Evolutionary conservation across 2,797 vertebrate species (phyloP).

Genomic region (Parambassis ranga): DNA sequence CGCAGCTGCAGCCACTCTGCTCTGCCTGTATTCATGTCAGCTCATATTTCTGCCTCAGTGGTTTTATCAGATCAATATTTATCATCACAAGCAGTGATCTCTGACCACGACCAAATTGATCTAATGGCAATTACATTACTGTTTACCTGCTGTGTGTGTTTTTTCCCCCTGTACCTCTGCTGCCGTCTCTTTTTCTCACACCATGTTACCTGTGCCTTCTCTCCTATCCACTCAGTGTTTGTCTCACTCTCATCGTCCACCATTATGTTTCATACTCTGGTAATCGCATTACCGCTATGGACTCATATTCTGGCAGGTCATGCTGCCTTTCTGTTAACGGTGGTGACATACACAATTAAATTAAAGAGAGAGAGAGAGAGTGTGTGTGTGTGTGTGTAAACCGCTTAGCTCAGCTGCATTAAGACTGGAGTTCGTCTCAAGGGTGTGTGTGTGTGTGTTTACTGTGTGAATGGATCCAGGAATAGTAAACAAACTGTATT

Average conservation of each 20-base stretch:
- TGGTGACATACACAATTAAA: conserved; percentile 52
- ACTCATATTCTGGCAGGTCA: conserved; percentile 57
- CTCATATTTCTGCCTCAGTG: conserved; percentile 48
- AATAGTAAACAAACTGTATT: conserved; percentile 37
- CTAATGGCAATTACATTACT: conserved; percentile 68
- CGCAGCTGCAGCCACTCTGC: conserved; percentile 62
- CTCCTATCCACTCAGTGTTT: conserved; percentile 23
- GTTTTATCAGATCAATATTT: conserved; percentile 76
- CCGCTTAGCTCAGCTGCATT: conserved; percentile 50
- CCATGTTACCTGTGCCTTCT: conserved; percentile 13
- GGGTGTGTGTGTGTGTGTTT: conserved; percentile 22
- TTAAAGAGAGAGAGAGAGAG: conserved; percentile 20
- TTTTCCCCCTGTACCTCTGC: neutral
- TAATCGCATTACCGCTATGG: conserved; percentile 47
- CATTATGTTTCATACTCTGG: conserved; percentile 52
- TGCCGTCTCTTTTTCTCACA: neutral
- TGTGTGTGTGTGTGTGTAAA: conserved; percentile 20
- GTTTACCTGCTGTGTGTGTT: conserved; percentile 43
- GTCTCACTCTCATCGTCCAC: conserved; percentile 38
- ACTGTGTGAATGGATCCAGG: conserved; percentile 16
- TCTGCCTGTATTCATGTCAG: conserved; percentile 19
- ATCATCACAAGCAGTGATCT: conserved; percentile 71
- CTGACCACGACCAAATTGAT: conserved; percentile 68
- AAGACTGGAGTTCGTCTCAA: conserved; percentile 27
- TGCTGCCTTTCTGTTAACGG: conserved; percentile 53